Evolutionary conservation across 2,888 invertebrate genomes (phyloP), one percentile per base, ranked within the genome.

Genomic region (Drosophila subsilvestris): DNA sequence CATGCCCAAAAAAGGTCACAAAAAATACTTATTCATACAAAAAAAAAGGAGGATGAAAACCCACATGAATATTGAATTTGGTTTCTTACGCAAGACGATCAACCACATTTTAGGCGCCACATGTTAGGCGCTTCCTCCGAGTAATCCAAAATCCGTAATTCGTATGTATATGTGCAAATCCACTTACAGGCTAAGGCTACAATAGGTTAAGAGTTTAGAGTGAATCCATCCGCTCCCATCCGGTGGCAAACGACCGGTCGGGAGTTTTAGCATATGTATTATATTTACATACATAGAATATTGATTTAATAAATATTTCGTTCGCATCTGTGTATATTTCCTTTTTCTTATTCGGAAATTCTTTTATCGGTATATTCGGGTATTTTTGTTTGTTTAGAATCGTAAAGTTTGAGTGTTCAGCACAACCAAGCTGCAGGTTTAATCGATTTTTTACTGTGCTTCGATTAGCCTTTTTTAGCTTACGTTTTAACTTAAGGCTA

Each of bases 111-210:
- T 47, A 42, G 57, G 70, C 70, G 70, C 65, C 29, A 55, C 17
- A 48, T 72, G 72, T 20, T 60, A 18, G 10, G n/a, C n/a, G n/a
- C n/a, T 50, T 72, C 48, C 27, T 54, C 32, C 22, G 27, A 44
- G 47, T 74, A 20, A 49, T 50, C 67, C 25, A 32, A 43, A 74
- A 50, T 47, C 37, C 14, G 37, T n/a, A 27, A 27, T 71, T 44
- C 27, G 45, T 57, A 37, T 37, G 45, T 57, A 37, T 37, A 37
- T 57, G 44, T 49, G 29, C 54, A 47, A 51, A 49, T 69, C 47
- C 53, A 54, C 75, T 88, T 82, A 84, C 55, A 68, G 62, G 69
- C 81, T 82, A 82, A 88, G 85, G 89, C 89, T 82, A 82, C 89
- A 59, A 68, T 74, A 84, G 81, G 81, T 84, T 88, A 89, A 88